A percentile compares a stretch with the other conserved stretches of the same genome.
phyloP scores from a whole-genome alignment of 2,888 invertebrate species.

The Sthenelais limicola region DNA sequence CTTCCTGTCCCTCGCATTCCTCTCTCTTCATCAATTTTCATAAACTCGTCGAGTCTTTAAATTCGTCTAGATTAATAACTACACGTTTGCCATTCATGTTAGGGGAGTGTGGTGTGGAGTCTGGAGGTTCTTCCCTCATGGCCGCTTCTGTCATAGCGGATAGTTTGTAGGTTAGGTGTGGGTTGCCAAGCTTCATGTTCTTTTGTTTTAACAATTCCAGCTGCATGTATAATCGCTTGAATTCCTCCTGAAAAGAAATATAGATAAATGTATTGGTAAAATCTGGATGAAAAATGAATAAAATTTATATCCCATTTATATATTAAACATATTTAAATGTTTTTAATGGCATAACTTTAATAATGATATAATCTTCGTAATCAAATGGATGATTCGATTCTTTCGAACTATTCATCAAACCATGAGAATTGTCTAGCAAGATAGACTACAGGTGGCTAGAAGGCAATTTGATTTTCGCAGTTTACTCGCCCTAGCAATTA shows the following conservation, averaged over 20 bases:
- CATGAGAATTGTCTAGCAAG: too few species aligned
- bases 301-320: too few species aligned
- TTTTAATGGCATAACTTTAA: too few species aligned
- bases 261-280: background rate
- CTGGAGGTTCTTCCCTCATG: constrained; percentile 64
- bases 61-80: constrained; percentile 68
- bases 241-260: constrained; percentile 83
- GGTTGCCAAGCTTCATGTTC: constrained; percentile 82
- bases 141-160: constrained; percentile 88
- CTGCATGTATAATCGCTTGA: constrained; percentile 84
- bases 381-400: too few species aligned
- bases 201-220: constrained; percentile 86
- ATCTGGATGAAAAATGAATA: background rate
- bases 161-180: constrained; percentile 82
- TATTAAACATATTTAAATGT: too few species aligned
- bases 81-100: constrained; percentile 68
- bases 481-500: too few species aligned
- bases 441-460: too few species aligned
- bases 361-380: too few species aligned
- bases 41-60: constrained; percentile 66
- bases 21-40: constrained; percentile 44
- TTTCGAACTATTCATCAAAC: too few species aligned
- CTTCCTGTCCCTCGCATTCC: constrained; percentile 3
- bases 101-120: constrained; percentile 63
- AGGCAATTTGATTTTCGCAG: too few species aligned